Conservation (phyloP, 2,113 vertebrate genomes). For the Periophthalmus modestus region DNA sequence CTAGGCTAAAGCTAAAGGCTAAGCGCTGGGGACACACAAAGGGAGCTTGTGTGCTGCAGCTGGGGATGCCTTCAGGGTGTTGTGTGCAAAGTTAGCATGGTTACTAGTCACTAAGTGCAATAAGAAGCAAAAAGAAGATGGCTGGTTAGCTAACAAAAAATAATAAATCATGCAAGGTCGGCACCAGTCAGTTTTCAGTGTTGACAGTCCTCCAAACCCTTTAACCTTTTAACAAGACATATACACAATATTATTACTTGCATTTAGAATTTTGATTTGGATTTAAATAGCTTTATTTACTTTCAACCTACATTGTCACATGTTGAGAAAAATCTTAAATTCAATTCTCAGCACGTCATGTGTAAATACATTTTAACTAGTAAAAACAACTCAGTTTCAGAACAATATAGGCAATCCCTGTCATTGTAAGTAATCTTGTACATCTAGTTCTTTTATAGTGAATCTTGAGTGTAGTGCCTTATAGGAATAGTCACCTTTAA, state of each 20-base stretch:
- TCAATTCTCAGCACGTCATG: not conserved
- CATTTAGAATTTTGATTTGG: not conserved
- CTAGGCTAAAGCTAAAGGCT: slow-evolving; percentile 70
- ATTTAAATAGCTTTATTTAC: not conserved
- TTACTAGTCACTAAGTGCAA: slow-evolving; percentile 10
- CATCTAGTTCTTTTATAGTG: no score
- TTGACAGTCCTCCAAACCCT: slow-evolving; percentile 18
- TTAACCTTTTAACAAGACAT: not conserved
- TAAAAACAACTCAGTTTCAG: not conserved
- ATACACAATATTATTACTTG: not conserved
- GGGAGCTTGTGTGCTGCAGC: slow-evolving; percentile 75
- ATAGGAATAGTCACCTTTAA: no score
- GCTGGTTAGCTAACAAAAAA: not conserved
- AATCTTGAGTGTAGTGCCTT: no score
- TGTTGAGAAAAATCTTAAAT: not conserved
- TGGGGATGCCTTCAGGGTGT: slow-evolving; percentile 67
- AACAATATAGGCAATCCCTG: not conserved
- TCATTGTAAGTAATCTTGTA: no score
- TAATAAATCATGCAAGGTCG: not conserved
- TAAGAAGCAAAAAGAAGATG: not conserved
- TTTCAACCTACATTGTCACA: not conserved
- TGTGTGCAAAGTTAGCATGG: slow-evolving; percentile 63
- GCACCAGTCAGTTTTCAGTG: slow-evolving; percentile 8
- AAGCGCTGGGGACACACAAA: slow-evolving; percentile 74
- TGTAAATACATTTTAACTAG: not conserved